A percentile compares a stretch with the other conserved stretches of the same genome.
Conservation (phyloP, 2,797 vertebrate genomes). For the Pipistrellus pipistrellus region DNA sequence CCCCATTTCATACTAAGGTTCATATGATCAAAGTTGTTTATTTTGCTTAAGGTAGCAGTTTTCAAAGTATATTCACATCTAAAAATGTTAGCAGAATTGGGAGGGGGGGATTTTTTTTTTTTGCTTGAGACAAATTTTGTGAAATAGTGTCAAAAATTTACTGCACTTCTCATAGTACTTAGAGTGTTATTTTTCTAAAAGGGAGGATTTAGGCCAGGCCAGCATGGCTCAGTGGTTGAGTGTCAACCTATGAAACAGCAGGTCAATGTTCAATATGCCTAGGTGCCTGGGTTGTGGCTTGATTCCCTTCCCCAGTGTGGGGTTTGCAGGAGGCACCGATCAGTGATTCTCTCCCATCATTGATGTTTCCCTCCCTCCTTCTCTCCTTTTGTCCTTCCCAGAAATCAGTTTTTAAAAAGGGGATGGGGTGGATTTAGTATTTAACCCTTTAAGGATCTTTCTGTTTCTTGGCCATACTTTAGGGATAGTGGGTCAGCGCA, state of each 20-base stretch:
- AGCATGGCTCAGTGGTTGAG: no score
- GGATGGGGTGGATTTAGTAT: neutral
- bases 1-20: neutral
- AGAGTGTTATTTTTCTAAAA: slow-evolving; percentile 52
- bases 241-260: no score
- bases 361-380: no score
- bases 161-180: neutral
- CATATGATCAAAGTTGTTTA: neutral
- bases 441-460: slow-evolving; percentile 28
- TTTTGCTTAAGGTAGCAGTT: slow-evolving; percentile 33
- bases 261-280: no score
- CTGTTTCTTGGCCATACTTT: slow-evolving; percentile 8
- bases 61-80: neutral
- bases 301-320: no score
- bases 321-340: no score
- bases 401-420: neutral
- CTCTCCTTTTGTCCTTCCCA: no score
- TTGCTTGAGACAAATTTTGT: slow-evolving; percentile 10
- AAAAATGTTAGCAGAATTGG: neutral
- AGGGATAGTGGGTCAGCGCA: neutral
- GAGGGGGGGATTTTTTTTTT: neutral
- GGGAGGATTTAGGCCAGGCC: neutral
- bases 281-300: no score
- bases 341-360: no score
- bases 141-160: slow-evolving; percentile 46